Evolutionary conservation across 2,113 vertebrate genomes (phyloP).

Genomic region (Poicephalus meyeri): DNA sequence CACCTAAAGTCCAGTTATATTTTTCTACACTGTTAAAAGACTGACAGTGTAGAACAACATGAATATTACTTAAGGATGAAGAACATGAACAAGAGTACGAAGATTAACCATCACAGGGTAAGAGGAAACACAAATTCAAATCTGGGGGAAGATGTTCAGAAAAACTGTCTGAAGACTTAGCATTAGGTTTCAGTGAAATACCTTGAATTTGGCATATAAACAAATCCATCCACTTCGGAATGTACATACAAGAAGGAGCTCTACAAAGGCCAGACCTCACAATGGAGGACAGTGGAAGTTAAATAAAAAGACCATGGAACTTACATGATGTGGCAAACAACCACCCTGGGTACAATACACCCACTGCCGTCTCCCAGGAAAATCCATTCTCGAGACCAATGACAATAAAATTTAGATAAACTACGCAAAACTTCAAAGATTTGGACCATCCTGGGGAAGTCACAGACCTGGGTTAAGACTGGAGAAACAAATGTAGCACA

Average conservation of each 20-base stretch:
- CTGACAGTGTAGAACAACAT: background rate
- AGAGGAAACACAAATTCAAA: background rate
- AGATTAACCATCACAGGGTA: background rate
- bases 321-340: background rate
- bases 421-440: background rate
- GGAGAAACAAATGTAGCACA: background rate
- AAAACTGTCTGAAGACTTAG: background rate
- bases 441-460: background rate
- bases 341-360: background rate
- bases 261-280: background rate
- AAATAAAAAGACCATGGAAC: background rate
- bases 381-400: background rate
- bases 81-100: background rate
- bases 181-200: background rate
- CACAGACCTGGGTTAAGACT: background rate
- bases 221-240: background rate
- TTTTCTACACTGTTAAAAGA: background rate
- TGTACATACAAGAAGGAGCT: background rate
- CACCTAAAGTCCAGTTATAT: background rate
- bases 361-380: background rate
- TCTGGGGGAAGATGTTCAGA: background rate
- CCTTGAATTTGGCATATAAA: background rate
- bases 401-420: background rate
- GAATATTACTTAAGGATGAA: background rate
- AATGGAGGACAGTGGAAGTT: background rate